Conservation (phyloP, 2,113 vertebrate species). For the Serilophus lunatus region DNA sequence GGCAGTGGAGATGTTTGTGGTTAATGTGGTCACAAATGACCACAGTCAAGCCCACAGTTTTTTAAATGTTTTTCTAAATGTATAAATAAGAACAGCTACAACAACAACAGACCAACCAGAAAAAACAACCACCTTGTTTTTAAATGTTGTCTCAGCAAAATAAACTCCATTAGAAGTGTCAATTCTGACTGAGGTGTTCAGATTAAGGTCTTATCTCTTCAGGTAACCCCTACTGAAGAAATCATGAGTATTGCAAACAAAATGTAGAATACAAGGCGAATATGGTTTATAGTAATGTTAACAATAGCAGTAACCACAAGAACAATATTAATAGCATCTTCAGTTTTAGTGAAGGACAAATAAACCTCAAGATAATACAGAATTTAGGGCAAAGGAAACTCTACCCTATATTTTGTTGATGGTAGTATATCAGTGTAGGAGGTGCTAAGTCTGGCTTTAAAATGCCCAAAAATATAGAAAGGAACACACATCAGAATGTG, state of each 20-base stretch:
- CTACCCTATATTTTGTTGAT: not conserved
- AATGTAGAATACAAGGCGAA: not conserved
- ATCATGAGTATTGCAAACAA: not conserved
- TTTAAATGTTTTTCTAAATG: not conserved
- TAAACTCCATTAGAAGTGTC: accelerated
- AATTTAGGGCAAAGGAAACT: not conserved
- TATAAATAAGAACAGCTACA: not conserved
- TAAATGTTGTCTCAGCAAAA: not conserved
- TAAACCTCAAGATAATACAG: not conserved
- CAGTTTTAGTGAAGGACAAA: not conserved
- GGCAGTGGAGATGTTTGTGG: not conserved
- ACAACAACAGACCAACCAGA: not conserved
- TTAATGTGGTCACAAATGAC: not conserved
- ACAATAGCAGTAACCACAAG: not conserved
- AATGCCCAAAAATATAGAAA: conserved; percentile 32
- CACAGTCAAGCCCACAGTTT: not conserved
- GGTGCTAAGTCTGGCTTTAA: conserved; percentile 22
- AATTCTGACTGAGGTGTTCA: not conserved
- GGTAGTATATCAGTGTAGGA: not conserved
- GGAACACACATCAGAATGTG: conserved; percentile 12
- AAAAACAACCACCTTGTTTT: not conserved
- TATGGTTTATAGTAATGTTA: not conserved
- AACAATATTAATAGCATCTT: not conserved
- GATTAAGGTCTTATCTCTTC: not conserved
- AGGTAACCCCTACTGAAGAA: not conserved